Percentiles rank a stretch among this genome's conserved stretches.
These are phyloP conservation scores for Herpailurus yagouaroundi DNA, from an alignment of 2,113 vertebrate genomes.

Conservation along the genomic window DNA sequence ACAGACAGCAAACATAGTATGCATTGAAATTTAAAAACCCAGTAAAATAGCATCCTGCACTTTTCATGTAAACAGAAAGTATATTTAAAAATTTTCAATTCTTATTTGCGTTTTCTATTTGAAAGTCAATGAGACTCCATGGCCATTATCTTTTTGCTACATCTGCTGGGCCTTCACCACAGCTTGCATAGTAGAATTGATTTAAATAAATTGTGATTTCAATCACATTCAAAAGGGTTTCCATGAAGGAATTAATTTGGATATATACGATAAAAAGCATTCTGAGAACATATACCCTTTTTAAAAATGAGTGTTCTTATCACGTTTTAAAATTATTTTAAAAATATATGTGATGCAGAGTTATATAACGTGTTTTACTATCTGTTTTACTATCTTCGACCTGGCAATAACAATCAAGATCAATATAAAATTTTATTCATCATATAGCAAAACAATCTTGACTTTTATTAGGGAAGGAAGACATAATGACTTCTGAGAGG, in stretches of 20 bases:
- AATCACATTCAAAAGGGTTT: not conserved
- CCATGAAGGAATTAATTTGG: conserved; percentile 2
- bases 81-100: not conserved
- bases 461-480: not conserved
- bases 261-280: not conserved
- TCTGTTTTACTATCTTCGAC: not conserved
- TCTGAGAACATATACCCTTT: not conserved
- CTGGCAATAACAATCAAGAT: conserved; percentile 1
- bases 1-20: not conserved
- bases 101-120: not conserved
- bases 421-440: not conserved
- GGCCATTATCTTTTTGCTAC: not conserved
- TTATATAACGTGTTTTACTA: not conserved
- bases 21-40: not conserved
- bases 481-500: not conserved
- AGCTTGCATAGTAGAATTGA: not conserved
- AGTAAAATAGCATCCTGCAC: not conserved
- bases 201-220: conserved; percentile 9
- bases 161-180: not conserved
- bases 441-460: not conserved
- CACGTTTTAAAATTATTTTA: conserved; percentile 28
- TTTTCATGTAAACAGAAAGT: not conserved
- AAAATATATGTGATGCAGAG: not conserved
- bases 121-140: not conserved
- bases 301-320: not conserved